Conservation (phyloP, 2,797 vertebrate genomes). For the Coranthus polyacanthus region DNA sequence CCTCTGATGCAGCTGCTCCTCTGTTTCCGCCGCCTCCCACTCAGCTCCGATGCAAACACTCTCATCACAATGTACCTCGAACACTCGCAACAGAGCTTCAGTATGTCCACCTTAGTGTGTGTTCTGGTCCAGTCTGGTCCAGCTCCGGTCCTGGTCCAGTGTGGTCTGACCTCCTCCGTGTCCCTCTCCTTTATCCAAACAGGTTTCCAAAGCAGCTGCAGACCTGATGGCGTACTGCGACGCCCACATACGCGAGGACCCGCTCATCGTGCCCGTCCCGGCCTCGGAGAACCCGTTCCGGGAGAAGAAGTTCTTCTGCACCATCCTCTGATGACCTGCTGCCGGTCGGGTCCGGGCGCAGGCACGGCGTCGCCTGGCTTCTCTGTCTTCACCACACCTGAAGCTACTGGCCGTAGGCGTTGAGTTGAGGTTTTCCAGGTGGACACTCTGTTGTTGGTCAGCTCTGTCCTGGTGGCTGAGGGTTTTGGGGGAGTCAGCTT, state of each 20-base stretch:
- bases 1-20: too few species aligned
- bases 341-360: constrained; percentile 48
- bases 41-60: too few species aligned
- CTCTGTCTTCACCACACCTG: constrained; percentile 82
- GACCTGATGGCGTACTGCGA: constrained; percentile 99
- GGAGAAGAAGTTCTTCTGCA: constrained; percentile 99
- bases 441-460: constrained; percentile 80
- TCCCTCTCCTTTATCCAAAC: too few species aligned
- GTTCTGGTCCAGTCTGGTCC: too few species aligned
- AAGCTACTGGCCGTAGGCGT: constrained; percentile 76
- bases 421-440: constrained; percentile 77
- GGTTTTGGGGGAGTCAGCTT: constrained; percentile 73
- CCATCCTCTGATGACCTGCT: constrained; percentile 91
- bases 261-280: constrained; percentile 95
- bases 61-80: too few species aligned
- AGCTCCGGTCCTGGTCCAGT: too few species aligned
- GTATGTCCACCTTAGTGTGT: too few species aligned
- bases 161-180: too few species aligned
- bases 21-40: too few species aligned
- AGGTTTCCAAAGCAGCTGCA: constrained; percentile 98
- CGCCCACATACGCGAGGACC: constrained; percentile 95
- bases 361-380: constrained; percentile 77
- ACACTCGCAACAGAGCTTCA: too few species aligned
- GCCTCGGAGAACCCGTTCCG: constrained; percentile 98
- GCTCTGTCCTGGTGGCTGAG: constrained; percentile 78